phyloP scores from a whole-genome alignment of 2,888 invertebrate species.

The Prenolepis imparis region DNA sequence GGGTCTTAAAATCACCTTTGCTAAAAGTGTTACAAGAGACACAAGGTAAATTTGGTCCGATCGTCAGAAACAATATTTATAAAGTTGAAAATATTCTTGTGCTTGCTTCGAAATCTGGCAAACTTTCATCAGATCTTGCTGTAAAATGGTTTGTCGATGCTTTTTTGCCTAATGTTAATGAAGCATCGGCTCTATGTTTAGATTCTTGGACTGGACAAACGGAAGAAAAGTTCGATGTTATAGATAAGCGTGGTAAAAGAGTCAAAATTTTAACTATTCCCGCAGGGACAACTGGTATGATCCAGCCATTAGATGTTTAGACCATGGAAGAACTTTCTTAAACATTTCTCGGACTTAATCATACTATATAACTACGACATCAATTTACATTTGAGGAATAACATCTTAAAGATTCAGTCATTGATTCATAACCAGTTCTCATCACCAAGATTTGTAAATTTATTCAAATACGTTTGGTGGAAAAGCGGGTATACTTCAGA shows the following conservation, averaged over 20 bases:
- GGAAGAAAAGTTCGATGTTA: not conserved
- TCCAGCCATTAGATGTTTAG: too few relatives aligned
- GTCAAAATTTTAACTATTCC: too few relatives aligned
- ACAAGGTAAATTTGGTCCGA: not conserved
- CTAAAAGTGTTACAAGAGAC: too few relatives aligned
- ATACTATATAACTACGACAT: not conserved
- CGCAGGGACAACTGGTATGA: too few relatives aligned
- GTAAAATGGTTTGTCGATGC: not conserved
- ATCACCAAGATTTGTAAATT: not conserved
- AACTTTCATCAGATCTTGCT: not conserved
- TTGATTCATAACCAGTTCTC: conserved; percentile 10
- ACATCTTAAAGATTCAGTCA: not conserved
- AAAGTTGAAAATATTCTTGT: not conserved
- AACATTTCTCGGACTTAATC: not conserved
- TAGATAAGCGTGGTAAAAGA: not conserved
- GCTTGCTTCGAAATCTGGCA: conserved; percentile 2
- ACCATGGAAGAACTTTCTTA: not conserved
- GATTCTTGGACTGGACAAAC: not conserved
- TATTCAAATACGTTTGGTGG: not conserved
- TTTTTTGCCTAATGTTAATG: not conserved
- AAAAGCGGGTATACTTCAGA: not conserved
- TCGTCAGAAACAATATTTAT: conserved; percentile 1
- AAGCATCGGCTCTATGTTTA: not conserved
- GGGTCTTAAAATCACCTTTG: too few relatives aligned
- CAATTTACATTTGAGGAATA: too few relatives aligned